Evolutionary conservation across 64 coral and sea anemone genomes (phyloP).

Genomic region (Montipora cactus): DNA sequence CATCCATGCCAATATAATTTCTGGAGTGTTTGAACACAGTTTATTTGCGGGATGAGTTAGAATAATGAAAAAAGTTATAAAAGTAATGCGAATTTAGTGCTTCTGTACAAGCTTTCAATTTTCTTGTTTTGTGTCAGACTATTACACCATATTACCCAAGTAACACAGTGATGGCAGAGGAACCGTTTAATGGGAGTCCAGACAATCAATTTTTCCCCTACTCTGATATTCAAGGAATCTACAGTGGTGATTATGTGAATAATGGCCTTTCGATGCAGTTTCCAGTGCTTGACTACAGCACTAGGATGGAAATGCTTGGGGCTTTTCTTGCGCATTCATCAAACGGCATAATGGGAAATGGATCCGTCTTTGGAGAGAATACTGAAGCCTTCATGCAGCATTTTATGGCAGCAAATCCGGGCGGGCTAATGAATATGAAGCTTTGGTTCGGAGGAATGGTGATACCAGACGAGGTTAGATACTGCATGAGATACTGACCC

Average conservation of each 20-base stretch:
- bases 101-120: not conserved
- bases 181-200: not conserved
- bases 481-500: no score
- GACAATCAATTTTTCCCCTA: not conserved
- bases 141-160: conserved; percentile 7
- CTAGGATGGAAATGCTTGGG: not conserved
- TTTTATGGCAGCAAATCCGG: conserved; percentile 5
- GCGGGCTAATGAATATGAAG: conserved; percentile 10
- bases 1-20: no score
- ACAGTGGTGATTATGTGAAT: not conserved
- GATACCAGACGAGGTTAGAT: not conserved
- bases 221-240: not conserved
- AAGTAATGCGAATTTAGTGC: no score
- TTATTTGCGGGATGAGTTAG: no score
- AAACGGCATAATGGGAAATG: not conserved
- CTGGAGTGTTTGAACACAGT: no score
- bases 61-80: no score
- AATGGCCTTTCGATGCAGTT: not conserved
- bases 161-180: not conserved
- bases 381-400: conserved; percentile 2
- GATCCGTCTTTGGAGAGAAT: not conserved
- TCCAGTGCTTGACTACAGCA: not conserved
- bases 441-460: not conserved
- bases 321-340: not conserved
- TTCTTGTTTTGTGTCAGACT: not conserved